phyloP scores from a whole-genome alignment of 2,797 vertebrate genomes.

The Neosalanx taihuensis region DNA sequence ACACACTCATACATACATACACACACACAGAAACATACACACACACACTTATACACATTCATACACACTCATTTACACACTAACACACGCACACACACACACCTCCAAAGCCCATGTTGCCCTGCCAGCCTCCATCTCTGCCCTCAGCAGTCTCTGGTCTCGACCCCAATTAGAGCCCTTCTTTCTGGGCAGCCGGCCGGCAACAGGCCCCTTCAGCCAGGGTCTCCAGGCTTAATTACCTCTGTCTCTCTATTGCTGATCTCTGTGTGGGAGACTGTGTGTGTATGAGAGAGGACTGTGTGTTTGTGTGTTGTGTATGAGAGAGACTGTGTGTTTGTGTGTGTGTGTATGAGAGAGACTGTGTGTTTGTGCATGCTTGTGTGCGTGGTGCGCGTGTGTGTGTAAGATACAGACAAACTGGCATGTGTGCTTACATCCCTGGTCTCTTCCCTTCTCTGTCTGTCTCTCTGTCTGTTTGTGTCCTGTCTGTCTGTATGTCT shows the following conservation, averaged over 20 bases:
- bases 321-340: constrained; percentile 13
- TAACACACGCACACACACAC: background rate
- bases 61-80: no score
- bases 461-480: no score
- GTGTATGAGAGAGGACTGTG: constrained; percentile 15
- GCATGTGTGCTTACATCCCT: no score
- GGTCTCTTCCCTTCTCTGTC: no score
- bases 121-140: background rate
- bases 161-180: constrained; percentile 64
- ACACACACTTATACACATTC: no score
- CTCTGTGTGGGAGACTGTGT: constrained; percentile 1
- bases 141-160: constrained; percentile 45
- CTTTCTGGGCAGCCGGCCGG: constrained; percentile 41
- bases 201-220: constrained; percentile 35
- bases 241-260: constrained; percentile 26
- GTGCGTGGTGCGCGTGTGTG: no score
- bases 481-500: no score
- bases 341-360: constrained; percentile 15
- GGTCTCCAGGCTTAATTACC: constrained; percentile 49
- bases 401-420: no score
- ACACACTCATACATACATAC: background rate
- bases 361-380: no score
- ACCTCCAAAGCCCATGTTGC: background rate
- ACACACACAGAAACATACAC: constrained; percentile 14
- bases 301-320: constrained; percentile 21